A percentile compares a stretch with the other conserved stretches of the same genome.
These are phyloP conservation scores for Loris lydekkerianus DNA, from an alignment of 2,797 vertebrate genomes.

Conservation along the genomic window DNA sequence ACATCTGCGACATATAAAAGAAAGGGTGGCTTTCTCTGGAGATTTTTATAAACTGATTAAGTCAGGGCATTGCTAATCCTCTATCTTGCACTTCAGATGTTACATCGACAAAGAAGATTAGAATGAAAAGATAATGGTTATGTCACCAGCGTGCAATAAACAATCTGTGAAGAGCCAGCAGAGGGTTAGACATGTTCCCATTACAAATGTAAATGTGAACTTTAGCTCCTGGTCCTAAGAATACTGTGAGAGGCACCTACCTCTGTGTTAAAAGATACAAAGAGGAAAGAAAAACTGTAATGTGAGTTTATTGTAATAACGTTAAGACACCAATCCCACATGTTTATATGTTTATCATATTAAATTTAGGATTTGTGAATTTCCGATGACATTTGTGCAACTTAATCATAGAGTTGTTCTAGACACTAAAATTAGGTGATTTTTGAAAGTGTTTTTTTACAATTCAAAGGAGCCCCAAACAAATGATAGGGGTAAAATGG, in stretches of 20 bases:
- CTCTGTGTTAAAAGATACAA: not conserved
- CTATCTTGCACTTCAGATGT: constrained; percentile 66
- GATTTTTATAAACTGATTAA: constrained; percentile 84
- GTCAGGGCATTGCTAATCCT: constrained; percentile 67
- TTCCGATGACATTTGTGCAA: not conserved
- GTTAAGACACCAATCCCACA: not conserved
- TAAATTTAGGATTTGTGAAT: constrained; percentile 6
- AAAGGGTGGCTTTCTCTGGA: constrained; percentile 69
- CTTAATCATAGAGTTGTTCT: not conserved
- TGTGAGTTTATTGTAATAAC: not conserved
- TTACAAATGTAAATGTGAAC: constrained; percentile 72
- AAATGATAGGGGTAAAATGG: not conserved
- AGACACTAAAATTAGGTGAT: not conserved
- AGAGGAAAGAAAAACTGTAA: not conserved
- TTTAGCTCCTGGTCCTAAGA: not conserved
- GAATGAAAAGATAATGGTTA: constrained; percentile 76
- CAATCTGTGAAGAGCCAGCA: constrained; percentile 61
- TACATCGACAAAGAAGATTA: constrained; percentile 73
- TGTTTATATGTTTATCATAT: not conserved
- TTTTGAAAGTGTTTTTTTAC: not conserved
- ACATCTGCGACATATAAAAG: constrained; percentile 62
- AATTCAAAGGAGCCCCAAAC: not conserved
- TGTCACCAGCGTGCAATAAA: constrained; percentile 42
- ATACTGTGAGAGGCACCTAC: not conserved
- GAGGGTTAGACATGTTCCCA: constrained; percentile 53